phyloP scores from a whole-genome alignment of 2,888 invertebrate genomes.

The Erebia epiphron region DNA sequence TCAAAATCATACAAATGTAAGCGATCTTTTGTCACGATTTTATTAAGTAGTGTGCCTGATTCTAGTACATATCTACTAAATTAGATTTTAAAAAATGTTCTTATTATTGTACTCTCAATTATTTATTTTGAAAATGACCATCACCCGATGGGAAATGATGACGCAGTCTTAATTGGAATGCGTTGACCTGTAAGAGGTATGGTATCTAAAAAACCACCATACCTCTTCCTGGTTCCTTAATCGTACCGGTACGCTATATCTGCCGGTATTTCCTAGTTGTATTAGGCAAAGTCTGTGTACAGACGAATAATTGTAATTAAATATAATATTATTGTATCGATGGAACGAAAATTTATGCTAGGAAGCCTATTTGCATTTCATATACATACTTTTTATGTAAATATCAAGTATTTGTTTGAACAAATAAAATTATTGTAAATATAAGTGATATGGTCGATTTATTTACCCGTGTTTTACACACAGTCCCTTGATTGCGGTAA shows the following conservation, averaged over 20 bases:
- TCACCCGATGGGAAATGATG: not conserved
- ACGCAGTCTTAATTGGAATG: not conserved
- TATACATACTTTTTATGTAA: slow-evolving; percentile 24
- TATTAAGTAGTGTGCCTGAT: not conserved
- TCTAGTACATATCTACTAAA: not conserved
- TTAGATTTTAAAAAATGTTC: not conserved
- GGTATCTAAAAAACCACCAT: not conserved
- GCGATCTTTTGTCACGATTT: not conserved
- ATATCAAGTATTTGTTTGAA: slow-evolving; percentile 23
- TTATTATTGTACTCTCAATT: not conserved
- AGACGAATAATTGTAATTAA: slow-evolving; percentile 12
- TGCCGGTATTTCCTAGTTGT: slow-evolving; percentile 9
- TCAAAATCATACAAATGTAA: not conserved
- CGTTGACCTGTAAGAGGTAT: not conserved
- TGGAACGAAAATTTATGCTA: not conserved
- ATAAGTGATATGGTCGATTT: not conserved
- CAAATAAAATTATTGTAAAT: slow-evolving; percentile 26
- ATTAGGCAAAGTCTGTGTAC: slow-evolving; percentile 6
- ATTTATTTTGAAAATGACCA: not conserved
- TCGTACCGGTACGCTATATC: slow-evolving; percentile 1
- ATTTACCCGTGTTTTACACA: not conserved
- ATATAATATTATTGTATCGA: not conserved
- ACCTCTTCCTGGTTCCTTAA: not conserved
- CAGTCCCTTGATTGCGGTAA: not conserved
- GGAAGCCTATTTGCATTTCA: slow-evolving; percentile 24